A percentile compares a stretch with the other conserved stretches of the same genome.
Evolutionary conservation across 2,888 invertebrate genomes (phyloP).

Genomic region (Lasioglossum zephyrum): DNA sequence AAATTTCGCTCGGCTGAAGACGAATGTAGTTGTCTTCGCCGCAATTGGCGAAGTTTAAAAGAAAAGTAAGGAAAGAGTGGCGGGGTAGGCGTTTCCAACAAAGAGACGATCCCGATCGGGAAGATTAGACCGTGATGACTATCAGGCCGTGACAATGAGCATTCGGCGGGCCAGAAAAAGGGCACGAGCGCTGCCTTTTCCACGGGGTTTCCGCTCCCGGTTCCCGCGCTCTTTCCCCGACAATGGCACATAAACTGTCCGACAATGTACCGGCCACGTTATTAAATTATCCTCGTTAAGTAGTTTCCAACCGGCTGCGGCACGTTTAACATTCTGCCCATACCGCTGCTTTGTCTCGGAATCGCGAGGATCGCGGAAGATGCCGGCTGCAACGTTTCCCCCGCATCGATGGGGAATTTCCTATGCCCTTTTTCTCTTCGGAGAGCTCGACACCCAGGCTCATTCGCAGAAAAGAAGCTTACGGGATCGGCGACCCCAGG

Average conservation of each 20-base stretch:
- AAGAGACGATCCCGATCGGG: slow-evolving; percentile 10
- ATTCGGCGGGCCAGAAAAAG: slow-evolving; percentile 38
- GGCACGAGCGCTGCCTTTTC: slow-evolving; percentile 40
- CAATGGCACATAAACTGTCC: slow-evolving; percentile 55
- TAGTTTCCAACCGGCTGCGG: slow-evolving; percentile 43
- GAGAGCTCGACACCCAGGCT: neutral
- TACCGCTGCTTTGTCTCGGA: slow-evolving; percentile 44
- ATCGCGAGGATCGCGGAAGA: slow-evolving; percentile 4
- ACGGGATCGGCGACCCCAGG: neutral
- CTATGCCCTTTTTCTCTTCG: neutral
- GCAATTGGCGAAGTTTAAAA: neutral
- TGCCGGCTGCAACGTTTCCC: slow-evolving; percentile 32
- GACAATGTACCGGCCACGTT: slow-evolving; percentile 34
- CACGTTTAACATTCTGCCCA: slow-evolving; percentile 49
- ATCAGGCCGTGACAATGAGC: slow-evolving; percentile 51
- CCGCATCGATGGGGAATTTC: slow-evolving; percentile 31
- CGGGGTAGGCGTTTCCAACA: neutral
- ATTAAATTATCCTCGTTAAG: slow-evolving; percentile 59
- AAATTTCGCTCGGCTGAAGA: neutral
- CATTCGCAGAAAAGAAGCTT: neutral
- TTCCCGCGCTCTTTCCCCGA: slow-evolving; percentile 46
- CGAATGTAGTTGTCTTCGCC: neutral
- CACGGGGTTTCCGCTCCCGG: slow-evolving; percentile 33
- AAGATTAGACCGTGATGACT: slow-evolving; percentile 28
- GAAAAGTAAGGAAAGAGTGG: neutral